These are phyloP conservation scores for Tachysurus fulvidraco DNA, from an alignment of 2,113 vertebrate genomes.

Conservation along the genomic window DNA sequence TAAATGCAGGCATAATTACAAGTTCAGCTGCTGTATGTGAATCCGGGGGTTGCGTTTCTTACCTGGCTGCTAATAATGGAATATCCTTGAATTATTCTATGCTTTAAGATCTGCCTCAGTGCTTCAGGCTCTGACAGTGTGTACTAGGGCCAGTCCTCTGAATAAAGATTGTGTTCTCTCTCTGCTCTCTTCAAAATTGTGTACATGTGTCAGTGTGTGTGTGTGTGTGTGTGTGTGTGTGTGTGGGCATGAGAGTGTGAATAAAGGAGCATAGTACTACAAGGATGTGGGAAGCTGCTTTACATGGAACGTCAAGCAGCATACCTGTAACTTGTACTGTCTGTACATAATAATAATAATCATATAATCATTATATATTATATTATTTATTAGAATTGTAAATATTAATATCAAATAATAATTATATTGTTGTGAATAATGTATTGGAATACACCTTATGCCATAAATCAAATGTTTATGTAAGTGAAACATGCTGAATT, in stretches of 20 bases:
- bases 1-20: conserved; percentile 25
- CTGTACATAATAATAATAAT: neutral
- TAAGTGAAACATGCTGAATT: neutral
- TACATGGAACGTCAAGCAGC: neutral
- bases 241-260: neutral
- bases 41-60: neutral
- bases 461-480: neutral
- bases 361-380: neutral
- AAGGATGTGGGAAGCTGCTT: neutral
- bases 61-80: conserved; percentile 25
- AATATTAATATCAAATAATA: neutral
- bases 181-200: conserved; percentile 13
- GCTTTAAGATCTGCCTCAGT: neutral
- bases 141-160: conserved; percentile 15
- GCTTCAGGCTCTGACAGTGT: neutral
- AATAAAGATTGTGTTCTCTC: conserved; percentile 36
- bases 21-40: conserved; percentile 2
- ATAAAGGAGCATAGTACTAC: neutral
- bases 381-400: neutral
- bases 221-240: neutral
- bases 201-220: conserved; percentile 5
- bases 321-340: neutral
- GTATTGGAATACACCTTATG: neutral
- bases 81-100: neutral
- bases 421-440: neutral